Conservation (phyloP, 2,888 invertebrate species). For the Graphium colonna region DNA sequence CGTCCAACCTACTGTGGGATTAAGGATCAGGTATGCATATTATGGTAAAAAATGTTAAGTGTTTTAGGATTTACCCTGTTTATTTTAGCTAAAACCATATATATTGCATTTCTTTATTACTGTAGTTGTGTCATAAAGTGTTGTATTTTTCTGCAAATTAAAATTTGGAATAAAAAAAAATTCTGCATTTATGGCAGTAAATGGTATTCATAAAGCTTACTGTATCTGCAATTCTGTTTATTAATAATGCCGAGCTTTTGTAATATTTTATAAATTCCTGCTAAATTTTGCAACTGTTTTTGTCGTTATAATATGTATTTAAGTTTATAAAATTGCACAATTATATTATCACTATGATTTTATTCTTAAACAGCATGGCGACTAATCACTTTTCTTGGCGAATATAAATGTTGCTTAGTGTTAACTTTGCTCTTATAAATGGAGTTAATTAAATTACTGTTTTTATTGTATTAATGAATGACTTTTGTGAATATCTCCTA, state of each 20-base stretch:
- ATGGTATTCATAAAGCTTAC: not conserved
- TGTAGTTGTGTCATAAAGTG: conserved; percentile 6
- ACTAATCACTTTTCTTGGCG: not conserved
- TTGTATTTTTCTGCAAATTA: conserved; percentile 3
- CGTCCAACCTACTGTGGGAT: conserved; percentile 11
- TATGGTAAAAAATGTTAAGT: conserved; percentile 5
- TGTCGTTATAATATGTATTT: conserved; percentile 3
- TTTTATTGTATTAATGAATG: too few relatives aligned
- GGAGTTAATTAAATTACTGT: not conserved
- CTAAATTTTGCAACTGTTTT: conserved; percentile 1
- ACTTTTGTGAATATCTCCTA: too few relatives aligned
- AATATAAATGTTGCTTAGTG: conserved; percentile 1
- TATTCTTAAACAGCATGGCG: conserved; percentile 3
- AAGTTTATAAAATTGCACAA: not conserved
- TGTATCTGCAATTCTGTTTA: not conserved
- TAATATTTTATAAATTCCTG: not conserved
- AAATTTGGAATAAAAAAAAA: not conserved
- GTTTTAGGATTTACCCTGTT: conserved; percentile 1
- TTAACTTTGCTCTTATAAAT: not conserved
- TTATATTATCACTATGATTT: not conserved
- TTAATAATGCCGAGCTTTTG: conserved; percentile 1
- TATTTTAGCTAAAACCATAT: conserved; percentile 7
- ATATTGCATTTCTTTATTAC: conserved; percentile 11
- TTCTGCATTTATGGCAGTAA: not conserved
- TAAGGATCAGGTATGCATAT: conserved; percentile 13